Conservation (phyloP, 1,140 invertebrate genomes). For the Bombus waltoni region DNA sequence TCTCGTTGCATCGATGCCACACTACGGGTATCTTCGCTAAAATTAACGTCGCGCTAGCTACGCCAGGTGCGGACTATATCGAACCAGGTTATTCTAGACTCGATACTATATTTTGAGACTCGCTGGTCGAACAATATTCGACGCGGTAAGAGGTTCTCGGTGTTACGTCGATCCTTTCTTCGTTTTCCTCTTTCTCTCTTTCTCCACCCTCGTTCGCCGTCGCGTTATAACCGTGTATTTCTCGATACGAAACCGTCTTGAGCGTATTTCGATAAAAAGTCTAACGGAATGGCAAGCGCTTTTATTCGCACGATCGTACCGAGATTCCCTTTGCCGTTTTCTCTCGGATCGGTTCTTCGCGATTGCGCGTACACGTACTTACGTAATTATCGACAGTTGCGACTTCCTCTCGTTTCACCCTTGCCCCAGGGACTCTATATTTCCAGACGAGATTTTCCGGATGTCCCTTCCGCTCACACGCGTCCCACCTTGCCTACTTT, state of each 20-base stretch:
- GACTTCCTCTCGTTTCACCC: background rate
- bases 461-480: constrained; percentile 67
- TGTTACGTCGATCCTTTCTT: background rate
- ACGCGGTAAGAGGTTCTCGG: too few relatives aligned
- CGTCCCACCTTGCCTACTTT: constrained; percentile 6
- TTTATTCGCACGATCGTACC: too few relatives aligned
- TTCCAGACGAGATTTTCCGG: constrained; percentile 60
- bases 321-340: too few relatives aligned
- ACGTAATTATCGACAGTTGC: background rate
- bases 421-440: constrained; percentile 18
- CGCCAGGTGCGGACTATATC: constrained; percentile 13
- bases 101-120: constrained; percentile 8
- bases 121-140: background rate
- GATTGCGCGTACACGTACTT: too few relatives aligned
- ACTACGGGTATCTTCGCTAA: background rate
- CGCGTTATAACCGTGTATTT: too few relatives aligned
- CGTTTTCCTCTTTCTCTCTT: background rate
- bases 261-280: too few relatives aligned
- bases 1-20: background rate
- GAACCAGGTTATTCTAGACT: constrained; percentile 11
- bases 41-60: constrained; percentile 15
- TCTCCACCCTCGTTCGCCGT: background rate
- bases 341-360: too few relatives aligned
- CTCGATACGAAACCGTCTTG: too few relatives aligned
- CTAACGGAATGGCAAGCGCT: too few relatives aligned